Conservation (phyloP, 2,797 vertebrate genomes). For the Manis crassicaudata region DNA sequence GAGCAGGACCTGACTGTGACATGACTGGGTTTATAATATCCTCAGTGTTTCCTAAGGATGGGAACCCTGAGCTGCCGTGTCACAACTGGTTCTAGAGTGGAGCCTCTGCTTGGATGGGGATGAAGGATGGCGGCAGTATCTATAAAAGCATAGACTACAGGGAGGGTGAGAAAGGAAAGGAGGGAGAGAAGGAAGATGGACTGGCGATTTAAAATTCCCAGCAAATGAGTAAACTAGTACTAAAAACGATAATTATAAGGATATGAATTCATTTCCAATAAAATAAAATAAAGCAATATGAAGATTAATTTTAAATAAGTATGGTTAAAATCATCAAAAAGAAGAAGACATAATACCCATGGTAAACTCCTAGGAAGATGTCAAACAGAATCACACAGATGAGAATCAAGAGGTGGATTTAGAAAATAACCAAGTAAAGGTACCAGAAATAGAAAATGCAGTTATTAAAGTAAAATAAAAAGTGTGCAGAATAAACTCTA, state of each 20-base stretch:
- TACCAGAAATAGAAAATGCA: background rate
- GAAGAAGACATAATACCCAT: background rate
- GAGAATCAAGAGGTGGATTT: background rate
- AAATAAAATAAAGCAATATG: background rate
- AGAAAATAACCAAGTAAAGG: slow-evolving; percentile 6
- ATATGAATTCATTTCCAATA: slow-evolving; percentile 21
- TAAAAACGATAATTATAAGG: background rate
- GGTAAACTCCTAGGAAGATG: background rate
- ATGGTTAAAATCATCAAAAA: background rate
- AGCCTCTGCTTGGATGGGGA: background rate
- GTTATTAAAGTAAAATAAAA: background rate
- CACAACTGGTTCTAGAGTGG: background rate
- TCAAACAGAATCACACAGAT: slow-evolving; percentile 13
- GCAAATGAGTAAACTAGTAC: background rate
- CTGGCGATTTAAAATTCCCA: background rate
- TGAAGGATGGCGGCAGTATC: background rate
- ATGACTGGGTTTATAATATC: background rate
- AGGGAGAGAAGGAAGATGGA: background rate
- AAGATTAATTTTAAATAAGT: slow-evolving; percentile 35
- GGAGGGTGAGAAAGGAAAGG: background rate
- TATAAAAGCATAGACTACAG: background rate
- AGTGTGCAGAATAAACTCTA: background rate
- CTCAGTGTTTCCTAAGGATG: background rate
- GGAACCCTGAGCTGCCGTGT: background rate
- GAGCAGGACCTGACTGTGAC: background rate